Base-by-base conservation (phyloP, 2,888 invertebrate genomes). In the Perdita meconis region DNA sequence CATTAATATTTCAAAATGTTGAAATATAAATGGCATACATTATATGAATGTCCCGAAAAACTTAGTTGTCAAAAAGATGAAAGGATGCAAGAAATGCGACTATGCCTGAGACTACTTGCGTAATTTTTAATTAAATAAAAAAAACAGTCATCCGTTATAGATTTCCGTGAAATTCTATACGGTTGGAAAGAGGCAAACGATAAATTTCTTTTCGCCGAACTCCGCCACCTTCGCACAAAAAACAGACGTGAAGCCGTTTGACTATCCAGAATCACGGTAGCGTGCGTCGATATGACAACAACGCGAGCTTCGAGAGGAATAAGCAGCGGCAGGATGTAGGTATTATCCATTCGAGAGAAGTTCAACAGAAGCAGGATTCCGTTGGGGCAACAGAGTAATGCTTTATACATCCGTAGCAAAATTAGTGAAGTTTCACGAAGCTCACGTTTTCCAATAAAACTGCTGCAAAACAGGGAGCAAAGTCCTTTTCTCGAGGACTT, bases 401-500 rank as follows among this genome's bases (percentile, higher is more conserved):
- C 22, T 10, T 40, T 59, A 67, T n/a, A 40, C 65, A 42, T 60
- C 13, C 16, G 24, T 6, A 16, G 22, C 16, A 10, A 36, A 24
- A 55, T 55, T 53, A 16, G n/a, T 26, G 22, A 38, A 67, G 51
- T 70, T 65, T 5, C 6, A 26, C 22, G 34, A 67, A 38, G 19
- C 34, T 19, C 42, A 12, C 59, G 22, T 1, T 60, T 55, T 26
- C 16, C 38, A 30, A 55, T 47, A 26, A 44, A 55, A 53, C 53
- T 44, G 13, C 22, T 30, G 53, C 36, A 38, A 60, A 53, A 40
- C 44, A 38, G 47, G 22, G 38, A 40, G 6, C 34, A 51, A n/a
- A 60, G 60, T 72, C 40, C 30, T 60, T 26, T 66, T 8, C 59
- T 13, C 13, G 10, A 22, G 34, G 26, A 26, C 44, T 60, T 72